Percentiles rank a stretch among this genome's conserved stretches.
Conservation (phyloP, 2,888 invertebrate genomes). For the Drosophila phalerata region DNA sequence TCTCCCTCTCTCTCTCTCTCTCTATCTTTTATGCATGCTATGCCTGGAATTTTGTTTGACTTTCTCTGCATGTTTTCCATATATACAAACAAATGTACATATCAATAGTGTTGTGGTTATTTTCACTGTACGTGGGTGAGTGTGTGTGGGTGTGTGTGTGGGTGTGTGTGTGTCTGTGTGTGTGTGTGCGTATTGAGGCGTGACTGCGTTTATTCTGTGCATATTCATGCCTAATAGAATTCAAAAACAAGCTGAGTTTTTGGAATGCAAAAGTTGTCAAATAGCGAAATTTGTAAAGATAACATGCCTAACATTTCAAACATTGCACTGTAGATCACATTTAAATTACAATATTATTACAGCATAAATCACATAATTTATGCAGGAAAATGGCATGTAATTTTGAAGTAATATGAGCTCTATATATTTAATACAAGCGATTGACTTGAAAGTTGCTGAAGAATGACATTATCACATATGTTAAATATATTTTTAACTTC, state of each 20-base stretch:
- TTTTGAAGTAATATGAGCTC: too few relatives aligned
- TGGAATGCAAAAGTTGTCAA: constrained; percentile 15
- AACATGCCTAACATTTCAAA: background rate
- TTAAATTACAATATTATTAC: background rate
- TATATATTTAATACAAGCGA: too few relatives aligned
- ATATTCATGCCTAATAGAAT: constrained; percentile 25
- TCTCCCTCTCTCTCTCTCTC: background rate
- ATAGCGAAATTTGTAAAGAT: constrained; percentile 4
- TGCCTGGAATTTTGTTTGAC: constrained; percentile 36
- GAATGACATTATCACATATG: too few relatives aligned
- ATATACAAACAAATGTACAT: constrained; percentile 36
- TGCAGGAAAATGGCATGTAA: background rate
- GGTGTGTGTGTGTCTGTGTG: background rate
- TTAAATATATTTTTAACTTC: too few relatives aligned
- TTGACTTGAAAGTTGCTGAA: too few relatives aligned
- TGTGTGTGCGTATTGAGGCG: constrained; percentile 19
- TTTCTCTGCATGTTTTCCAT: constrained; percentile 13
- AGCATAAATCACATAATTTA: background rate
- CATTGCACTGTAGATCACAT: background rate
- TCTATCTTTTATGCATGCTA: constrained; percentile 4
- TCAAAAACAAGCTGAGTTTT: constrained; percentile 17
- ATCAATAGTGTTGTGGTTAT: constrained; percentile 54
- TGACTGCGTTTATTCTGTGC: constrained; percentile 25
- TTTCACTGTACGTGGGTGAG: background rate
- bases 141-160: background rate